These are phyloP conservation scores for Apostichopus japonicus DNA, from an alignment of 35 echinoderm and acorn worm genomes.

Conservation along the genomic window DNA sequence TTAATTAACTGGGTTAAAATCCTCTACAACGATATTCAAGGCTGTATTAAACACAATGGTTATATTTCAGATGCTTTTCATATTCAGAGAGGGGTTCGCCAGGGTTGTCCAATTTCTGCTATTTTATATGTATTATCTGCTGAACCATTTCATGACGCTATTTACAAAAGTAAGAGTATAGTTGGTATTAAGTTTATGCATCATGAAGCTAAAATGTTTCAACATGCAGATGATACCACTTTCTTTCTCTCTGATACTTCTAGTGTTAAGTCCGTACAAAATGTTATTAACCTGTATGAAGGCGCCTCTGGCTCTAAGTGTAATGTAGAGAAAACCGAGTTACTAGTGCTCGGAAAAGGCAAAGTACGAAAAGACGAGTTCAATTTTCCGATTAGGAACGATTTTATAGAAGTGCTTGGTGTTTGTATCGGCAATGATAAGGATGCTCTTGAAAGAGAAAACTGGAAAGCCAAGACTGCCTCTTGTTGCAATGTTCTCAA, in stretches of 20 bases:
- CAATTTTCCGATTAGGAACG: neutral
- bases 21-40: constrained; percentile 9
- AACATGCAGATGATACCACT: constrained; percentile 61
- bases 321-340: constrained; percentile 40
- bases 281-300: constrained; percentile 9
- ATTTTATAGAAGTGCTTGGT: constrained; percentile 19
- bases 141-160: constrained; percentile 19
- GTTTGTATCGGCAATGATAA: constrained; percentile 3
- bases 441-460: neutral
- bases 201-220: constrained; percentile 42
- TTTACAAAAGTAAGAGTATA: neutral
- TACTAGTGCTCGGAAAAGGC: neutral
- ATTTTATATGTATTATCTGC: constrained; percentile 46
- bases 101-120: constrained; percentile 57
- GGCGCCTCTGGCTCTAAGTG: constrained; percentile 21
- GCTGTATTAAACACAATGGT: constrained; percentile 40
- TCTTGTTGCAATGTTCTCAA: neutral
- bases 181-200: neutral
- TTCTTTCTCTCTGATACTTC: constrained; percentile 20
- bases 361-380: neutral
- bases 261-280: neutral
- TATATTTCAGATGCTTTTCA: constrained; percentile 18
- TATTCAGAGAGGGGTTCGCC: constrained; percentile 15
- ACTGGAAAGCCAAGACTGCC: neutral
- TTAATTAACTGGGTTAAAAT: constrained; percentile 59